phyloP scores from a whole-genome alignment of 1,140 invertebrate species.

The Bombus waltoni region DNA sequence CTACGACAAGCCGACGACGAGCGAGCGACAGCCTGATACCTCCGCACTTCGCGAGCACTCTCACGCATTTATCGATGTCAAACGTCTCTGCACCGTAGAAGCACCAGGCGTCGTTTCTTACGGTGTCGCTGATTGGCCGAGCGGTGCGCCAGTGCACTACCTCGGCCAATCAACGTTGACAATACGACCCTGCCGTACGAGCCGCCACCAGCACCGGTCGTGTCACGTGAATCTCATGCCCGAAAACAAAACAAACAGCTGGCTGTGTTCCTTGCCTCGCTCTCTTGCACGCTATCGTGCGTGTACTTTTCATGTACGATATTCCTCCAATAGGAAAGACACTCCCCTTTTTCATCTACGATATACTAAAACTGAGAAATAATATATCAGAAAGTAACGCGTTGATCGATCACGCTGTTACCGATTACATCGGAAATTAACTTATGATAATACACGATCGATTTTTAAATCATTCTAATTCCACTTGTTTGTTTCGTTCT shows the following conservation, averaged over 20 bases:
- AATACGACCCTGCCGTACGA: constrained; percentile 62
- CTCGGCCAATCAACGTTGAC: constrained; percentile 66
- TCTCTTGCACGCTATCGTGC: constrained; percentile 56
- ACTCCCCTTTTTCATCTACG: neutral
- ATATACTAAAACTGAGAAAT: neutral
- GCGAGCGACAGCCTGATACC: constrained; percentile 73
- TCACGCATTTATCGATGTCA: constrained; percentile 82
- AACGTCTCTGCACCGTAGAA: constrained; percentile 76
- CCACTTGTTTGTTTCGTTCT: fast-evolving
- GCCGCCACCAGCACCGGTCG: constrained; percentile 74
- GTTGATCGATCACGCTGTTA: neutral
- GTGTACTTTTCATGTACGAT: constrained; percentile 45
- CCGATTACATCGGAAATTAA: neutral
- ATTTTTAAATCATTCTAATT: neutral
- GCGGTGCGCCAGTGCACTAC: constrained; percentile 63
- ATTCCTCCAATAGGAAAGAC: neutral
- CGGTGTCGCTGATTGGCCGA: constrained; percentile 67
- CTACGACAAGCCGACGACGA: constrained; percentile 67
- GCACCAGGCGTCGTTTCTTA: constrained; percentile 70
- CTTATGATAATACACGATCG: neutral
- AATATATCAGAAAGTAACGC: neutral
- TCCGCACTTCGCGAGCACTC: constrained; percentile 79
- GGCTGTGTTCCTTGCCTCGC: constrained; percentile 64
- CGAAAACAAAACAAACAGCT: constrained; percentile 82
- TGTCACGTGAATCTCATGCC: constrained; percentile 81